Base-by-base conservation (phyloP, 2,888 invertebrate genomes). In the Synergus gifuensis region DNA sequence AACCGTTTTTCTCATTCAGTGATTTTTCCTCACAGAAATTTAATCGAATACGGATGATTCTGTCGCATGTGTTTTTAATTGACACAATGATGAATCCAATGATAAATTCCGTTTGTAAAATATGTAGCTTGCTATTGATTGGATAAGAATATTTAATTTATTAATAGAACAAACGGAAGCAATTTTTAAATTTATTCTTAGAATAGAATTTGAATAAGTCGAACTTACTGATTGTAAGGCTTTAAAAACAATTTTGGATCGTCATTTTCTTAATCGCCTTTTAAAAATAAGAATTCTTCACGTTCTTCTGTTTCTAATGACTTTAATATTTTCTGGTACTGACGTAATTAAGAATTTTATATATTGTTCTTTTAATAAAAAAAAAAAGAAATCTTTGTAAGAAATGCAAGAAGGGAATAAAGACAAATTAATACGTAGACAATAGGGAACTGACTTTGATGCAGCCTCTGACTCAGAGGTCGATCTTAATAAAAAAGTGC, bases 371-470 rank as follows among this genome's bases (percentile, higher is more conserved):
- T 3, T n/a, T n/a, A n/a, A 54, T 54, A 54, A 54, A 60, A 62
- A 78, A 73, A 54, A 54, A 60, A 62, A 78, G 63, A 28, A 67
- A 44, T 67, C 28, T 54, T 42, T 60, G n/a, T 28, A 54, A 14
- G 36, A 28, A 73, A 73, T 36, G 42, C n/a, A 60, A 49, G 22
- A 46, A n/a, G n/a, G n/a, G 54, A 54, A 54, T 54, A 54, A 54
- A 54, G n/a, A 28, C 12, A 60, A 60, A 14, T 60, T 28, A 46
- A 46, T 46, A 36, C 5, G 36, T 5, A 44, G 64, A 64, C 46
- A 77, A 77, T 46, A n/a, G 49, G 40, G 36, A 73, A 54, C 28
- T 73, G 36, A 54, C n/a, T 54, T 73, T 66, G 66, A n/a, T 66
- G 22, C 73, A 73, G 28, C 36, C 28, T 73, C 8, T 73, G 73